A percentile compares a stretch with the other conserved stretches of the same genome.
Conservation (phyloP, 2,888 invertebrate genomes). For the Mesopsocus fuscifrons region DNA sequence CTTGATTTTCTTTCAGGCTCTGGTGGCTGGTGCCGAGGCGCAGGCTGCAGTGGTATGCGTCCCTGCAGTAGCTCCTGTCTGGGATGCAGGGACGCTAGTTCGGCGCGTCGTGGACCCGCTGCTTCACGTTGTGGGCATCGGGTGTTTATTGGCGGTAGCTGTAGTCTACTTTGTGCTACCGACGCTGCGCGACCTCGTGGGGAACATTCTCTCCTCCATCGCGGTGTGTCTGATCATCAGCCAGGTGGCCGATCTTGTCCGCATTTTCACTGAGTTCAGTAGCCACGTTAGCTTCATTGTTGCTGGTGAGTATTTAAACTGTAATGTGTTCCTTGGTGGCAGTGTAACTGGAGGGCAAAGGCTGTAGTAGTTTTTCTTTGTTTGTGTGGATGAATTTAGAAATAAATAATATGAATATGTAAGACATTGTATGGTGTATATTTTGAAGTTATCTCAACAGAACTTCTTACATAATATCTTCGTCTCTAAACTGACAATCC, state of each 20-base stretch:
- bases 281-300: conserved; percentile 63
- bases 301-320: conserved; percentile 37
- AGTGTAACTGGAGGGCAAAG: too few species aligned
- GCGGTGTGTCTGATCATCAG: conserved; percentile 55
- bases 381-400: too few species aligned
- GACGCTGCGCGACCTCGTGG: conserved; percentile 60
- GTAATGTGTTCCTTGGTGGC: too few species aligned
- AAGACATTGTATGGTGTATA: too few species aligned
- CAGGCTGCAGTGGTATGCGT: conserved; percentile 56
- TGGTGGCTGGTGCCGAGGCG: too few species aligned
- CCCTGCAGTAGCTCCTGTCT: conserved; percentile 46
- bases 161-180: conserved; percentile 68
- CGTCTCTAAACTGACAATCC: too few species aligned
- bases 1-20: too few species aligned
- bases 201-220: conserved; percentile 69
- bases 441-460: too few species aligned
- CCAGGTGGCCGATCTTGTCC: conserved; percentile 57
- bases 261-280: conserved; percentile 60
- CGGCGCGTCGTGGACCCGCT: conserved; percentile 56
- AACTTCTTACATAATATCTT: too few species aligned
- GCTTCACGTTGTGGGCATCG: conserved; percentile 52
- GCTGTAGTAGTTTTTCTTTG: too few species aligned
- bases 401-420: too few species aligned
- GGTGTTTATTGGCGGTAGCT: conserved; percentile 48
- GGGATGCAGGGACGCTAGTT: conserved; percentile 47